Percentiles rank a stretch among this genome's conserved stretches.
phyloP scores from a whole-genome alignment of 2,888 invertebrate species.

The Torymus auratus region DNA sequence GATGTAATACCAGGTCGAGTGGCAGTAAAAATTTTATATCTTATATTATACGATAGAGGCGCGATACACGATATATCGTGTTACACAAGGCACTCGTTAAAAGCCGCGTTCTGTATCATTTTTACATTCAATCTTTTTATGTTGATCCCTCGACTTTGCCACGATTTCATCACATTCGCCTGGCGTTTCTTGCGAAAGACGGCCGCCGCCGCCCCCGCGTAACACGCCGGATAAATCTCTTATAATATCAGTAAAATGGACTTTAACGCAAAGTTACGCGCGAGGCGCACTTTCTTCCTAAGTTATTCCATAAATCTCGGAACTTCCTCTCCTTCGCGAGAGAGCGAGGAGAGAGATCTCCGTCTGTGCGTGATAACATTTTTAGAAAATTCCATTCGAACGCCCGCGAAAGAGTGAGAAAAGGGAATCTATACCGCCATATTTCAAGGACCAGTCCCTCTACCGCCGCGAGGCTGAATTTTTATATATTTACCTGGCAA shows the following conservation, averaged over 20 bases:
- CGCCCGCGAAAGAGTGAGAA: neutral
- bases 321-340: constrained; percentile 10
- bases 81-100: no score
- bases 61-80: no score
- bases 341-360: constrained; percentile 11
- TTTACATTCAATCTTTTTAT: no score
- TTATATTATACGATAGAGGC: no score
- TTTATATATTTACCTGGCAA: neutral
- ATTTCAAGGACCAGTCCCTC: neutral
- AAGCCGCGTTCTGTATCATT: no score
- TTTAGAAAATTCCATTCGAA: constrained; percentile 38
- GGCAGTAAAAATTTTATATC: no score
- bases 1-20: no score
- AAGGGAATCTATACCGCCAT: constrained; percentile 8
- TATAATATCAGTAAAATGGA: constrained; percentile 51
- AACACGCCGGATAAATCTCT: constrained; percentile 34
- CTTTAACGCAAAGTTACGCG: constrained; percentile 38
- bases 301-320: constrained; percentile 55
- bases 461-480: neutral
- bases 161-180: neutral
- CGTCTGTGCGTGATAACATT: constrained; percentile 44
- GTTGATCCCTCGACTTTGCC: no score
- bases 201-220: neutral
- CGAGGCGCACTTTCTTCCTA: constrained; percentile 44
- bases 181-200: constrained; percentile 18